phyloP scores from a whole-genome alignment of 2,888 invertebrate genomes.

The Acleris literana region DNA sequence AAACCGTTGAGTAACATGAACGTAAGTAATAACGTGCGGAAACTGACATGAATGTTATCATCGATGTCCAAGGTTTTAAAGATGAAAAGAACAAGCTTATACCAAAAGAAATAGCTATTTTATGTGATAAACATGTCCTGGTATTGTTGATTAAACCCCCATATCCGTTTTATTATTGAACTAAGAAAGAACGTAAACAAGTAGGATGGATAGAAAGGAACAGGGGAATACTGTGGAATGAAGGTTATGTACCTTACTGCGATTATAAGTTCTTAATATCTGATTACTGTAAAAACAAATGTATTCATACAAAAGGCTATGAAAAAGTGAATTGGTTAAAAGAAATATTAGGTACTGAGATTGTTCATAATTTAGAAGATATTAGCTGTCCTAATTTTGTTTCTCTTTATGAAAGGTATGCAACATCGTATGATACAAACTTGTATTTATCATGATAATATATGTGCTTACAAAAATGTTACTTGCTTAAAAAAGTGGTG shows the following conservation, averaged over 20 bases:
- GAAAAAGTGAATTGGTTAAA: too few relatives aligned
- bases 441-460: slow-evolving; percentile 20
- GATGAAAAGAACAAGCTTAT: slow-evolving; percentile 24
- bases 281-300: slow-evolving; percentile 1
- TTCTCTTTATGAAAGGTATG: too few relatives aligned
- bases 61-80: slow-evolving; percentile 28
- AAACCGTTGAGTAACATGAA: slow-evolving; percentile 24
- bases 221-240: too few relatives aligned
- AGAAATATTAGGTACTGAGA: not conserved
- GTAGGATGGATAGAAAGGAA: not conserved
- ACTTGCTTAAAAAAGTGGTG: slow-evolving; percentile 21
- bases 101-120: slow-evolving; percentile 42
- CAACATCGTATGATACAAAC: slow-evolving; percentile 1
- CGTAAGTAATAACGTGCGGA: too few relatives aligned
- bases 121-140: slow-evolving; percentile 29
- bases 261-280: not conserved
- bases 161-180: slow-evolving; percentile 38
- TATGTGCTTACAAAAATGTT: slow-evolving; percentile 23
- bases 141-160: slow-evolving; percentile 23
- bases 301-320: too few relatives aligned
- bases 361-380: slow-evolving; percentile 21
- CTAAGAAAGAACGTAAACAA: slow-evolving; percentile 35
- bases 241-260: not conserved
- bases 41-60: slow-evolving; percentile 38
- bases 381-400: slow-evolving; percentile 5